Evolutionary conservation across 2,797 vertebrate genomes (phyloP), one percentile per base, ranked within the genome.

Genomic region (Propithecus deckenii): DNA sequence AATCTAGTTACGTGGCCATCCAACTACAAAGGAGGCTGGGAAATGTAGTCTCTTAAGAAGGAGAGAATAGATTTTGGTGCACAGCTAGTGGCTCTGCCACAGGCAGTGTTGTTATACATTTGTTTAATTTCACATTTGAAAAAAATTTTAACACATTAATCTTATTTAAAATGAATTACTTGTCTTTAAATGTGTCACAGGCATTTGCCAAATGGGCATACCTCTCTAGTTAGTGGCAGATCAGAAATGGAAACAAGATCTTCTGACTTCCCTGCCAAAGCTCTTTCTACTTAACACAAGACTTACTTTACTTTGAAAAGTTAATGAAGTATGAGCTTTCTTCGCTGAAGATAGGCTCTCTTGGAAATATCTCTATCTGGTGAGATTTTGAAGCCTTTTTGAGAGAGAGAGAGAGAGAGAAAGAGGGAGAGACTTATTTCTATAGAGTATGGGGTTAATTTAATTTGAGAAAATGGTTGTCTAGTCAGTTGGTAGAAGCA

Each of bases 401-500:
- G 38, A 86, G 74, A 48, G 17, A 86, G 63, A 32, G 14, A 63
- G 61, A 61, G 13, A 63, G 30, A 63, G 59, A 32, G 61, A 63
- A 43, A 43, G 17, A 75, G 50, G 63, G 25, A 79, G 28, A 67
- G 41, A 67, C 23, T 96, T 87, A 52, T 78, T 95, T 95, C 79
- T 94, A 84, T 22, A 76, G 61, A 89, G 89, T 89, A 91, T 52
- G 87, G 87, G 84, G 76, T 95, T 95, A 94, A 97, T 96, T 96
- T 88, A 97, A 95, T 95, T 95, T 90, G 78, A 95, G 88, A 74
- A 93, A 89, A 84, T 90, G 78, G 80, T 71, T 95, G 87, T 85
- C 55, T 83, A 79, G 92, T 88, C 88, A 96, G 83, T 97, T 97
- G 97, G 97, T 94, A 63, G 72, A 86, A 92, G 69, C 92, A 96